Evolutionary conservation across 2,888 invertebrate genomes (phyloP), one percentile per base, ranked within the genome.

Genomic region (Folsomia manolachei): DNA sequence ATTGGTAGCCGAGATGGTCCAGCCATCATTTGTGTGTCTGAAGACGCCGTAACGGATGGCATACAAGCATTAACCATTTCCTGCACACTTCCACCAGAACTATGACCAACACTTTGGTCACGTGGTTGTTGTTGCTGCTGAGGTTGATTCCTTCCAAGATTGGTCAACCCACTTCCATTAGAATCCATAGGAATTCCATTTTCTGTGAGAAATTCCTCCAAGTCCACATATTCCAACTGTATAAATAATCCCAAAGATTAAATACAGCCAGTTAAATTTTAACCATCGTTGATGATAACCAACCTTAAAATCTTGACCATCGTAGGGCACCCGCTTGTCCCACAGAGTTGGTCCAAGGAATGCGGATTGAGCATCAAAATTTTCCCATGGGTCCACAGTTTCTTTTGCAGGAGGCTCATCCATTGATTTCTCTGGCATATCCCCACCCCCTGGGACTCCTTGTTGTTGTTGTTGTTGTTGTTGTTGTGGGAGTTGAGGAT

Each of bases 181-280:
- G 73, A 73, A 84, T 94, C 93, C 84, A 91, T 90, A 79, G 94
- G 93, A 86, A 94, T 93, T 82, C 94, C 94, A 85, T 95, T 96
- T 86, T 96, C 96, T 83, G 93, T 94, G 83, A 96, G 89, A 87
- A 96, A 96, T 87, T 96, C 96, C 87, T 97, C 96, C 87, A 97
- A 88, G 87, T 96, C 96, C 87, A 96, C 95, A 86, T 95, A 96
- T 93, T 95, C 88, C 81, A 88, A 87, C 81, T 82, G 77, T n/a
- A 67, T n/a, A n/a, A n/a, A n/a, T n/a, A n/a, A n/a, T n/a, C n/a
- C n/a, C n/a, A n/a, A 14, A 39, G 39, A 39, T 39, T 9, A 39
- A 39, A 39, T 39, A 4, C 39, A 4, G 39, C 14, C 39, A 39
- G 14, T n/a, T 14, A 39, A 39, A 9, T 39, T 39, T 39, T 39